These are phyloP conservation scores for Drosophila koepferae DNA, from an alignment of 2,888 invertebrate genomes.

Conservation along the genomic window DNA sequence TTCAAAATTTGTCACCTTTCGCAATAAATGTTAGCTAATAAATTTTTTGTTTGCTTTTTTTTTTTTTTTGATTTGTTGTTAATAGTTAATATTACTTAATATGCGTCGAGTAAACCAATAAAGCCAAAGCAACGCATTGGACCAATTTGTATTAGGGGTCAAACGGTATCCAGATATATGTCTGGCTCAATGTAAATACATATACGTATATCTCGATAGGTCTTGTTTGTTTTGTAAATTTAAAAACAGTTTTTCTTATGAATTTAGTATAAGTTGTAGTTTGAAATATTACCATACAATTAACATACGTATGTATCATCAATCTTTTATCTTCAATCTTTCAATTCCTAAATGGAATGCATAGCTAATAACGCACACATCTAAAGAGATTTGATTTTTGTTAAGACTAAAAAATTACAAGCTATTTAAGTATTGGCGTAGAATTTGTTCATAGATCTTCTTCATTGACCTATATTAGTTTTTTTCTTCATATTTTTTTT, in stretches of 20 bases:
- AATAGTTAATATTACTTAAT: slow-evolving; percentile 11
- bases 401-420: slow-evolving; percentile 66
- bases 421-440: slow-evolving; percentile 79
- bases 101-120: slow-evolving; percentile 61
- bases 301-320: slow-evolving; percentile 47
- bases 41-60: slow-evolving; percentile 17
- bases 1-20: slow-evolving; percentile 31
- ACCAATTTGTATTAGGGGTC: slow-evolving; percentile 45
- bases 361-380: slow-evolving; percentile 46
- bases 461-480: neutral
- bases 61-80: slow-evolving; percentile 26
- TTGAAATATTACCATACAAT: slow-evolving; percentile 25
- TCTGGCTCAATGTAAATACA: slow-evolving; percentile 18
- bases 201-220: slow-evolving; percentile 3
- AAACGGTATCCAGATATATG: slow-evolving; percentile 28
- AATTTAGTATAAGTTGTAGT: slow-evolving; percentile 24
- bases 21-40: slow-evolving; percentile 48
- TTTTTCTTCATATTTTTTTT: neutral
- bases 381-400: slow-evolving; percentile 37
- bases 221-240: slow-evolving; percentile 51
- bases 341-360: slow-evolving; percentile 52
- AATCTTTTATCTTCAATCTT: slow-evolving; percentile 39
- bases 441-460: slow-evolving; percentile 45
- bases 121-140: slow-evolving; percentile 71
- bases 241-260: slow-evolving; percentile 55